phyloP scores from a whole-genome alignment of 2,888 invertebrate genomes.

The Brenthis daphne region DNA sequence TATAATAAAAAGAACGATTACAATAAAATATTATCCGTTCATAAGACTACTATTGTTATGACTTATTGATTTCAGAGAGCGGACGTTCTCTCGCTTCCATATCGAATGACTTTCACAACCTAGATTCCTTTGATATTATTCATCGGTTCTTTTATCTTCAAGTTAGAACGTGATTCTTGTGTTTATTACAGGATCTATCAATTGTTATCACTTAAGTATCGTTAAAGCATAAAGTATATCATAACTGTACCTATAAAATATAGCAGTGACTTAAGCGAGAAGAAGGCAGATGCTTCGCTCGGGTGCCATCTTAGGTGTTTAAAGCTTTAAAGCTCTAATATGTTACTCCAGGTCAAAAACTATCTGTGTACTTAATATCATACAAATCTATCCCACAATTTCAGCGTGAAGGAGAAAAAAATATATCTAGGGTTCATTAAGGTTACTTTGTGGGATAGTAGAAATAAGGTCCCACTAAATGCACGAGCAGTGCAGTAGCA shows the following conservation, averaged over 20 bases:
- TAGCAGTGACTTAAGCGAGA: neutral
- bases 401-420: too few species aligned
- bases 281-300: neutral
- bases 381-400: too few species aligned
- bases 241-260: neutral
- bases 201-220: conserved; percentile 20
- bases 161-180: conserved; percentile 33
- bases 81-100: conserved; percentile 31
- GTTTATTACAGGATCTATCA: conserved; percentile 23
- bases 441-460: too few species aligned
- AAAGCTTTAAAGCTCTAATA: too few species aligned
- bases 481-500: too few species aligned
- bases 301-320: too few species aligned
- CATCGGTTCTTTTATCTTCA: conserved; percentile 36
- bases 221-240: neutral
- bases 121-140: conserved; percentile 38
- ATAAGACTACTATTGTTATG: conserved; percentile 36
- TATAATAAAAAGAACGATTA: conserved; percentile 29
- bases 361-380: too few species aligned
- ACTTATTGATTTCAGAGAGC: conserved; percentile 36
- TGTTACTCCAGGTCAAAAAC: too few species aligned
- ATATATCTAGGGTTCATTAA: too few species aligned
- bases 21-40: conserved; percentile 35
- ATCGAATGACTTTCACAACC: conserved; percentile 39
- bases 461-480: too few species aligned